Evolutionary conservation across 2,797 vertebrate genomes (phyloP).

Genomic region (Echeneis naucrates): DNA sequence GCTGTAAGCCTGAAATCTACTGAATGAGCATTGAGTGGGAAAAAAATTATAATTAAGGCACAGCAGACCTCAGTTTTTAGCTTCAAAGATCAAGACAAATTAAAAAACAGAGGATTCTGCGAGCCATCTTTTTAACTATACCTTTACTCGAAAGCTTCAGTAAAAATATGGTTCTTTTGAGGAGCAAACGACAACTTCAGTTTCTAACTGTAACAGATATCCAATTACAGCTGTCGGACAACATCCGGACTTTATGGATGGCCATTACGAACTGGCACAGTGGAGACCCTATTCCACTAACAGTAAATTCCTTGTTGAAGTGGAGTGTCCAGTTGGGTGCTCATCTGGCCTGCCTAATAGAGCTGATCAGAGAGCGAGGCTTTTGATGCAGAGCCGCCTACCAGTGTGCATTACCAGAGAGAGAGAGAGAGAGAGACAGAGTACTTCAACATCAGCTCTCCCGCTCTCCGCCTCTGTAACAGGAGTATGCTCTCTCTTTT

Average conservation of each 20-base stretch:
- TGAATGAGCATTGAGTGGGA: not conserved
- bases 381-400: constrained; percentile 70
- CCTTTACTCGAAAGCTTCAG: not conserved
- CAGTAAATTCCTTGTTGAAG: constrained; percentile 80
- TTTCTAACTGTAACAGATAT: constrained; percentile 64
- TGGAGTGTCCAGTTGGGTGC: constrained; percentile 68
- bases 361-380: constrained; percentile 73
- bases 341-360: constrained; percentile 74
- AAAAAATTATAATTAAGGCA: not conserved
- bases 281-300: constrained; percentile 68
- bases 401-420: constrained; percentile 79
- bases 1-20: too few species aligned
- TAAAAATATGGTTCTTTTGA: constrained; percentile 8
- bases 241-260: constrained; percentile 73
- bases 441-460: constrained; percentile 56
- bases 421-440: constrained; percentile 42
- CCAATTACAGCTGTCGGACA: constrained; percentile 78
- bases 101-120: not conserved
- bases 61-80: not conserved
- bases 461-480: constrained; percentile 65
- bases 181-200: constrained; percentile 36
- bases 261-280: constrained; percentile 62
- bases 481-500: constrained; percentile 49
- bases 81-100: not conserved
- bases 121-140: constrained; percentile 10